phyloP scores from a whole-genome alignment of 1,140 invertebrate species.

The Pseudomyrmex sp. region DNA sequence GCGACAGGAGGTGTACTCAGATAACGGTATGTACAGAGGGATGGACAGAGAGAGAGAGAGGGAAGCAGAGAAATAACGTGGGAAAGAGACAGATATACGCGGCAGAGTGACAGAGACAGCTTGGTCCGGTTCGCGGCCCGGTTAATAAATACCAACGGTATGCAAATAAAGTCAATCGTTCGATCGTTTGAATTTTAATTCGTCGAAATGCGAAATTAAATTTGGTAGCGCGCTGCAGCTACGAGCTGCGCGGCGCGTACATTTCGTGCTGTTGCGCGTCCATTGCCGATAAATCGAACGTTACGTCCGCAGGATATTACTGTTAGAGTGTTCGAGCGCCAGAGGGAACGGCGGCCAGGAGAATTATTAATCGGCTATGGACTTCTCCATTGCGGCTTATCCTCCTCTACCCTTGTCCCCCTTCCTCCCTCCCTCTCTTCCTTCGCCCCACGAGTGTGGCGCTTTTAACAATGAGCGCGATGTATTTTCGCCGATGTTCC shows the following conservation, averaged over 20 bases:
- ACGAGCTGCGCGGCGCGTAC: slow-evolving; percentile 2
- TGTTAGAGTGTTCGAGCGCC: slow-evolving; percentile 21
- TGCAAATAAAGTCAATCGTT: slow-evolving; percentile 75
- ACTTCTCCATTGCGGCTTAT: slow-evolving; percentile 53
- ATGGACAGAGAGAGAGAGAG: background rate
- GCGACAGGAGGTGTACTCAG: slow-evolving; percentile 37
- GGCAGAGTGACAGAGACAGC: slow-evolving; percentile 1
- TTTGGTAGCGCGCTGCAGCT: slow-evolving; percentile 42
- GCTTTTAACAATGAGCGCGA: slow-evolving; percentile 48
- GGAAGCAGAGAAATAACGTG: background rate
- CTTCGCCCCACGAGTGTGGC: slow-evolving; percentile 18
- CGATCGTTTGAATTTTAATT: slow-evolving; percentile 77
- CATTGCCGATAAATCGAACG: slow-evolving; percentile 62
- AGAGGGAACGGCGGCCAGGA: slow-evolving; percentile 19
- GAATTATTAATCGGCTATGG: slow-evolving; percentile 49
- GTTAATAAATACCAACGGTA: slow-evolving; percentile 75
- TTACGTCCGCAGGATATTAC: slow-evolving; percentile 40
- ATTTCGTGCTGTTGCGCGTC: slow-evolving; percentile 33
- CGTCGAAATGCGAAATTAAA: slow-evolving; percentile 72
- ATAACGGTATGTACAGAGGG: slow-evolving; percentile 41
- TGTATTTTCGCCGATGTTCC: slow-evolving; percentile 18
- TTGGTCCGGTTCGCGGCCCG: slow-evolving; percentile 41
- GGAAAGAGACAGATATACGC: background rate
- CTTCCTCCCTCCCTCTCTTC: background rate
- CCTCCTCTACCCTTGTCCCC: slow-evolving; percentile 17